phyloP scores from a whole-genome alignment of 2,797 vertebrate genomes.

The Ibycter americanus region DNA sequence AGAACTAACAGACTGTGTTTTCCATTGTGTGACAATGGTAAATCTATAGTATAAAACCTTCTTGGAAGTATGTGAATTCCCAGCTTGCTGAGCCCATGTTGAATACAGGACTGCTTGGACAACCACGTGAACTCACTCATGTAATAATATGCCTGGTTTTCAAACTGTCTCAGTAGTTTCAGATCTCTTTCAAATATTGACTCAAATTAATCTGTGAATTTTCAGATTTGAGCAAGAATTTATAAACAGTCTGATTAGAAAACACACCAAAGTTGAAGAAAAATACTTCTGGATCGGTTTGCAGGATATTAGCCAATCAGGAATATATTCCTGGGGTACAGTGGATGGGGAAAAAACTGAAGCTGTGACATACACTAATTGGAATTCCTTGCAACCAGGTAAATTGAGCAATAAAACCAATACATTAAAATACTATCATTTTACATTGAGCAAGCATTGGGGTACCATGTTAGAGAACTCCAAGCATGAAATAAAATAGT shows the following conservation, averaged over 20 bases:
- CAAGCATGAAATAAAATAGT: background rate
- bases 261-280: slow-evolving; percentile 72
- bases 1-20: background rate
- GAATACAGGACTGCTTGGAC: background rate
- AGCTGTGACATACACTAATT: slow-evolving; percentile 85
- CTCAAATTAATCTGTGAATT: background rate
- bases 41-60: background rate
- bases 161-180: background rate
- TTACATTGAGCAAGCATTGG: background rate
- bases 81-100: background rate
- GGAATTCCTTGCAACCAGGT: slow-evolving; percentile 88
- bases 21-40: background rate
- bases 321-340: slow-evolving; percentile 88
- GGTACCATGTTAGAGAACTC: background rate
- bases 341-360: slow-evolving; percentile 47
- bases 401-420: background rate
- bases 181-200: background rate
- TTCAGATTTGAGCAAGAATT: slow-evolving; percentile 95
- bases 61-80: background rate
- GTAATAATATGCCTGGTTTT: background rate
- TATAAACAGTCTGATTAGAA: slow-evolving; percentile 86
- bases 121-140: background rate
- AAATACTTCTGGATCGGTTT: slow-evolving; percentile 92
- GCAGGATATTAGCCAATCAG: slow-evolving; percentile 80
- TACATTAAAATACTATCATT: background rate